These are phyloP conservation scores for Desmophyllum pertusum DNA, from an alignment of 92 coral and sea anemone genomes.

Conservation along the genomic window DNA sequence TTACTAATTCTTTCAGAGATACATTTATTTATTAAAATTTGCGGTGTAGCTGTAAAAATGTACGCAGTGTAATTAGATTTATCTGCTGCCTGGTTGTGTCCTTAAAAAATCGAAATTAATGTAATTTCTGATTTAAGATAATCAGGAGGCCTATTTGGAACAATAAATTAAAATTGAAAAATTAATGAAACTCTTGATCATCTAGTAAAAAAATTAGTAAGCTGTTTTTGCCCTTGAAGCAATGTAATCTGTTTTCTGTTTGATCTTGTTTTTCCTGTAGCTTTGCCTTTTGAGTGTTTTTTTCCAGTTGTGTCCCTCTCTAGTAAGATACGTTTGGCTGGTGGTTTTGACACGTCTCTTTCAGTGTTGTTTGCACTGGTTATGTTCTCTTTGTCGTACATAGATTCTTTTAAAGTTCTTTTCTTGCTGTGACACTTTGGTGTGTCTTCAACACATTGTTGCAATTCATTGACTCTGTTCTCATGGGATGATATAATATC, in stretches of 20 bases:
- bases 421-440: conserved; percentile 69
- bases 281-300: conserved; percentile 47
- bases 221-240: conserved; percentile 77
- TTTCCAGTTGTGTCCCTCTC: conserved; percentile 31
- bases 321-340: conserved; percentile 64
- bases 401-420: conserved; percentile 64
- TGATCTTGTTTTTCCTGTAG: conserved; percentile 17
- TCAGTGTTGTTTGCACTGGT: neutral
- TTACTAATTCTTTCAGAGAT: no score
- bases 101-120: no score
- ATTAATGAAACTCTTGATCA: neutral
- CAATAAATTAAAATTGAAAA: no score
- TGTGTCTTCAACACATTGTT: conserved; percentile 41
- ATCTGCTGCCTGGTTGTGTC: no score
- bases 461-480: neutral
- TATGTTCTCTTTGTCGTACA: conserved; percentile 69
- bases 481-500: conserved; percentile 10
- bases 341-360: conserved; percentile 45
- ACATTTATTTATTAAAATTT: no score
- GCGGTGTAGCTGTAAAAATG: no score
- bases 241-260: conserved; percentile 53
- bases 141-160: no score
- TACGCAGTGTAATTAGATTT: no score
- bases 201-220: conserved; percentile 73
- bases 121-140: no score